A percentile compares a stretch with the other conserved stretches of the same genome.
phyloP scores from a whole-genome alignment of 2,888 invertebrate species.

The Ormyrus nitidulus region DNA sequence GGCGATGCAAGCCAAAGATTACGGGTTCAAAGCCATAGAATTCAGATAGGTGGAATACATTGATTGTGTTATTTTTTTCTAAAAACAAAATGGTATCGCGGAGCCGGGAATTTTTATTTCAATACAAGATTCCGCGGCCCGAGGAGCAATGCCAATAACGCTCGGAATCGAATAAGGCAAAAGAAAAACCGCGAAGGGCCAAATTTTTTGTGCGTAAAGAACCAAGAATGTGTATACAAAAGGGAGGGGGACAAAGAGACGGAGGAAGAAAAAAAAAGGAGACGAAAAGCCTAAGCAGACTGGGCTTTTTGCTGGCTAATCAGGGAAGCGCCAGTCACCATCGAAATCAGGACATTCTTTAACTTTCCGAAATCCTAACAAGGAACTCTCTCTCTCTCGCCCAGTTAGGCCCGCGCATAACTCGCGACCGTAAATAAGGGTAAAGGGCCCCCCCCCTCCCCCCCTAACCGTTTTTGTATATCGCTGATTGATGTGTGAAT shows the following conservation, averaged over 20 bases:
- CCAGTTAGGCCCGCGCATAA: constrained; percentile 31
- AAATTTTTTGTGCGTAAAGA: constrained; percentile 42
- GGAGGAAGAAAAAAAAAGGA: constrained; percentile 17
- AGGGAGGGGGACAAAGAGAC: background rate
- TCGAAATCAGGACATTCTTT: constrained; percentile 53
- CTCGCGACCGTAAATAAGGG: constrained; percentile 40
- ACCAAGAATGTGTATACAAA: constrained; percentile 42
- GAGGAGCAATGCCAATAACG: constrained; percentile 53
- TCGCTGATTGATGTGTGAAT: constrained; percentile 55
- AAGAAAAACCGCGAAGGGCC: constrained; percentile 48
- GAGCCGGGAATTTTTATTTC: constrained; percentile 47
- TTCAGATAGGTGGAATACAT: background rate
- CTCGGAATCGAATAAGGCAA: constrained; percentile 47
- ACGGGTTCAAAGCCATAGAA: constrained; percentile 8
- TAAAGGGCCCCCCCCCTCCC: background rate
- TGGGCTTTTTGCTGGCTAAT: constrained; percentile 52
- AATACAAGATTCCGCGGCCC: constrained; percentile 28
- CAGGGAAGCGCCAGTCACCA: constrained; percentile 56
- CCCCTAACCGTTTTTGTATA: constrained; percentile 21
- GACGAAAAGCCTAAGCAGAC: constrained; percentile 33
- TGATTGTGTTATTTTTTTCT: constrained; percentile 37
- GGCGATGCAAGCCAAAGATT: background rate
- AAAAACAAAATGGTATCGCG: constrained; percentile 24
- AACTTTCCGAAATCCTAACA: constrained; percentile 47
- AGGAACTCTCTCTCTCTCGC: constrained; percentile 13